Percentiles rank a stretch among this genome's conserved stretches.
These are phyloP conservation scores for Actinernus sp. DNA, from an alignment of 92 coral and sea anemone genomes.

Conservation along the genomic window DNA sequence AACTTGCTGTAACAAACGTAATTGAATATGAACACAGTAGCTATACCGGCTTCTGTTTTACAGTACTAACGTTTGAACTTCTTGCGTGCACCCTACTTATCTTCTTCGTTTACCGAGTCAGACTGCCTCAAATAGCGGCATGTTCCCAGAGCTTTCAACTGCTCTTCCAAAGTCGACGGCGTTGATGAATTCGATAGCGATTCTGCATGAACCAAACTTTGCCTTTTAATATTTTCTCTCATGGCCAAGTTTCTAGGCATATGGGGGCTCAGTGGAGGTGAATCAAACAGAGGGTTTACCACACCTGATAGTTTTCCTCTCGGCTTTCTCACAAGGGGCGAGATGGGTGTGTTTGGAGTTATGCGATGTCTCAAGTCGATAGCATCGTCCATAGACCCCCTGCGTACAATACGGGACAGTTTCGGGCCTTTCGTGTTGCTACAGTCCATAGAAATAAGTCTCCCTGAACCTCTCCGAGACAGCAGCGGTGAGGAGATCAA, in stretches of 20 bases:
- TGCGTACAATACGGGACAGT: too few relatives aligned
- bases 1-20: too few relatives aligned
- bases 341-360: not conserved
- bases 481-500: constrained; percentile 2
- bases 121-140: constrained; percentile 64
- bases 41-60: too few relatives aligned
- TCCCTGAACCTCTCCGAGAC: constrained; percentile 1
- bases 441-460: too few relatives aligned
- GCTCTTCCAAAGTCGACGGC: constrained; percentile 56
- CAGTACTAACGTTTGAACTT: too few relatives aligned
- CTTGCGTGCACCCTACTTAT: not conserved
- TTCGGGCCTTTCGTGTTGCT: too few relatives aligned
- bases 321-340: not conserved
- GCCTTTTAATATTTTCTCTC: constrained; percentile 36
- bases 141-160: constrained; percentile 67
- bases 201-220: constrained; percentile 14
- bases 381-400: not conserved
- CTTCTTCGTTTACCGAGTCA: not conserved
- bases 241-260: constrained; percentile 53
- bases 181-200: constrained; percentile 4
- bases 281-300: not conserved
- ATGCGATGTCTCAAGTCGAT: too few relatives aligned
- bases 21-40: too few relatives aligned
- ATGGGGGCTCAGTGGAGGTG: constrained; percentile 1
- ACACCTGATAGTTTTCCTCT: not conserved